Percentiles rank a stretch among this genome's conserved stretches.
These are phyloP conservation scores for Ligdia adustata DNA, from an alignment of 2,888 invertebrate genomes.

Conservation along the genomic window DNA sequence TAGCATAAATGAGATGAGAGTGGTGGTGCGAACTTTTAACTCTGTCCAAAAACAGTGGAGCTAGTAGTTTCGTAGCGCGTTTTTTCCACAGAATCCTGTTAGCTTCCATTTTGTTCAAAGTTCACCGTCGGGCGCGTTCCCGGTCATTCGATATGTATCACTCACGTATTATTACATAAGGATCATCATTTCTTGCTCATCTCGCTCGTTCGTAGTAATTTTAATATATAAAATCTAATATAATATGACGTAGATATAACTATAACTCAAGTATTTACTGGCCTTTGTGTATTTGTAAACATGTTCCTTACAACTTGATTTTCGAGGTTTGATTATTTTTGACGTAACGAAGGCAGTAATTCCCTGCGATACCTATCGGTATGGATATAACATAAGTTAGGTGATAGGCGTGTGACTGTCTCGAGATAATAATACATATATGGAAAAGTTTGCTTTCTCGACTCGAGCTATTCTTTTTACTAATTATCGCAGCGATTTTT, in stretches of 20 bases:
- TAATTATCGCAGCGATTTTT: slow-evolving; percentile 53
- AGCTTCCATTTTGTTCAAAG: too few relatives aligned
- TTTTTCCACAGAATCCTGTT: too few relatives aligned
- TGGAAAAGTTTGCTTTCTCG: slow-evolving; percentile 51
- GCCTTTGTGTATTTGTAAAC: slow-evolving; percentile 63
- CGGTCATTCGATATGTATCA: slow-evolving; percentile 40
- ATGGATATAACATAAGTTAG: slow-evolving; percentile 66
- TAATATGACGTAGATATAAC: slow-evolving; percentile 76
- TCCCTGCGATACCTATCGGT: slow-evolving; percentile 61
- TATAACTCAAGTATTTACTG: slow-evolving; percentile 74
- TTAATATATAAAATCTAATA: slow-evolving; percentile 61
- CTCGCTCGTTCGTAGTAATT: slow-evolving; percentile 69
- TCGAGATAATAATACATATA: slow-evolving; percentile 58
- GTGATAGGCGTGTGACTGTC: slow-evolving; percentile 73
- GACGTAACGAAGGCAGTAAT: slow-evolving; percentile 38
- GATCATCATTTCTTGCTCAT: slow-evolving; percentile 69
- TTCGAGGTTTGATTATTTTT: slow-evolving; percentile 56
- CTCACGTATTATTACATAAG: slow-evolving; percentile 41
- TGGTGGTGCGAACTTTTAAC: too few relatives aligned
- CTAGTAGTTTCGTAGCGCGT: too few relatives aligned
- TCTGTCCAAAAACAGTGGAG: too few relatives aligned
- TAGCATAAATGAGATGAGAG: too few relatives aligned
- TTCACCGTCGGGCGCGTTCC: slow-evolving; percentile 41
- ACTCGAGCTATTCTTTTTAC: slow-evolving; percentile 51
- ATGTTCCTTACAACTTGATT: slow-evolving; percentile 63